These are phyloP conservation scores for Lasioglossum marginatum DNA, from an alignment of 2,888 invertebrate genomes.

Conservation along the genomic window DNA sequence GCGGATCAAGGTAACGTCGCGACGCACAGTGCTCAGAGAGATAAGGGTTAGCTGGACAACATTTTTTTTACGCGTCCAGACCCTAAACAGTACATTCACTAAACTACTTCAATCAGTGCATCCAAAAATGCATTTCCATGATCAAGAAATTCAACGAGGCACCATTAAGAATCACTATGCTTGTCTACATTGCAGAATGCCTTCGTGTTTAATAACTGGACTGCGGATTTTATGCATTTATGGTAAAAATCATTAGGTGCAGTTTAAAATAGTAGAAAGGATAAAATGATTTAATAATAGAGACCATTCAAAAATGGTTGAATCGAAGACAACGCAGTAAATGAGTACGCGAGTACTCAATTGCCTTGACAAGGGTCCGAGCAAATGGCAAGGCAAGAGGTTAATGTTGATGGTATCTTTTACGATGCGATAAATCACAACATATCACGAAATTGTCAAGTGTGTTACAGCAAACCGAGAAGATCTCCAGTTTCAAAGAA, in stretches of 20 bases:
- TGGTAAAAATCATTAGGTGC: too few species aligned
- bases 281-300: neutral
- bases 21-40: neutral
- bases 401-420: neutral
- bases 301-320: neutral
- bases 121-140: too few species aligned
- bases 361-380: neutral
- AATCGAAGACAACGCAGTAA: neutral
- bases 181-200: too few species aligned
- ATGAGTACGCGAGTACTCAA: neutral
- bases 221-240: too few species aligned
- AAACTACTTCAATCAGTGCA: too few species aligned
- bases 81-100: too few species aligned
- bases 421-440: neutral
- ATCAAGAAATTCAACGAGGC: too few species aligned
- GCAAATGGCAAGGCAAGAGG: neutral
- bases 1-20: slow-evolving; percentile 58
- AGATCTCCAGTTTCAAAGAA: neutral
- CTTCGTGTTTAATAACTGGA: too few species aligned
- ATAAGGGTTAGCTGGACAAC: neutral
- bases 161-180: too few species aligned
- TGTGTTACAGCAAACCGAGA: neutral
- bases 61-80: neutral
- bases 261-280: too few species aligned
- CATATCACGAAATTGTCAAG: neutral